These are phyloP conservation scores for Ammospiza nelsoni DNA, from an alignment of 2,113 vertebrate genomes.

Conservation along the genomic window DNA sequence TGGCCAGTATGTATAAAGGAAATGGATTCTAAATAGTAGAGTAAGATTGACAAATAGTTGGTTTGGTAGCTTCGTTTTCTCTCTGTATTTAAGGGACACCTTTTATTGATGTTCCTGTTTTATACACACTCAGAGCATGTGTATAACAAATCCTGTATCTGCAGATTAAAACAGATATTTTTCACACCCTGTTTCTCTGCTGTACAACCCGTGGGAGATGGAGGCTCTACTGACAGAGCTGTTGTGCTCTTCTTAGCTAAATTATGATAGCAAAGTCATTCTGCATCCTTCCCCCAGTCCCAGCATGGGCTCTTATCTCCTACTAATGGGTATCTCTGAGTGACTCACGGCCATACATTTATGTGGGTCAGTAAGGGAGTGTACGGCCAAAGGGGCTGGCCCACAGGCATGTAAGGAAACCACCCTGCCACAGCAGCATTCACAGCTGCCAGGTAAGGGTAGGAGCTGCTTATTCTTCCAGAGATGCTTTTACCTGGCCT, in stretches of 20 bases:
- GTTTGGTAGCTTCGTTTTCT: neutral
- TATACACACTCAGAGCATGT: neutral
- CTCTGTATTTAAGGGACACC: neutral
- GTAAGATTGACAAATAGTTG: neutral
- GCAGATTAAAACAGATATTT: neutral
- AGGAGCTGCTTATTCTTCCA: neutral
- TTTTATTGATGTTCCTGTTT: neutral
- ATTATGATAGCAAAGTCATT: neutral
- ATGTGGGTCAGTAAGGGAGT: neutral
- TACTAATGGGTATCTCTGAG: neutral
- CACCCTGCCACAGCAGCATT: fast-evolving
- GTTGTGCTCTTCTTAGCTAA: neutral
- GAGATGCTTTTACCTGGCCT: neutral
- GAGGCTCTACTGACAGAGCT: neutral
- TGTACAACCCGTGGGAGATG: fast-evolving
- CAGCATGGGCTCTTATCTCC: neutral
- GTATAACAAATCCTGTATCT: neutral
- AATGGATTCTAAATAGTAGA: neutral
- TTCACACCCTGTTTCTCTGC: neutral
- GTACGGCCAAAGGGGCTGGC: neutral
- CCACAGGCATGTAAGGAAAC: neutral
- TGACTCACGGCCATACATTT: neutral
- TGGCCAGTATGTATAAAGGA: neutral
- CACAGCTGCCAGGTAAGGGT: neutral
- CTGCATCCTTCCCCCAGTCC: neutral